Evolutionary conservation across 2,888 invertebrate genomes (phyloP).

Genomic region (Alviniconcha strummeri): DNA sequence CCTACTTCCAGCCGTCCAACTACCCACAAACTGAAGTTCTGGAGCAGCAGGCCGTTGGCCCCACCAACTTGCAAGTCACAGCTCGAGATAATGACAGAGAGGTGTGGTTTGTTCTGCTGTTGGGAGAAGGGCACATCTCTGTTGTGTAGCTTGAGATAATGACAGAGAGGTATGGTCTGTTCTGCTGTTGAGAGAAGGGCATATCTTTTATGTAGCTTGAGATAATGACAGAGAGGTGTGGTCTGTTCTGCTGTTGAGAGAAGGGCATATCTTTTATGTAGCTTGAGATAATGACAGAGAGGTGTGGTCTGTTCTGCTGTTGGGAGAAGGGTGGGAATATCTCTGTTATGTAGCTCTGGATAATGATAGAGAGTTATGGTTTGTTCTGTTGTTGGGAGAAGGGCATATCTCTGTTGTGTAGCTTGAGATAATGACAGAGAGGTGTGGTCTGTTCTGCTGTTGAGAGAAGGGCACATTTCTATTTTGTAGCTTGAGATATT

Average conservation of each 20-base stretch:
- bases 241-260: too few species aligned
- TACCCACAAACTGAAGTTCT: slow-evolving; percentile 25
- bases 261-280: not conserved
- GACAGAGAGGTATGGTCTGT: too few species aligned
- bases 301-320: too few species aligned
- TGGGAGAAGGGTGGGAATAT: too few species aligned
- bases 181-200: too few species aligned
- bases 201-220: not conserved
- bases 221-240: too few species aligned
- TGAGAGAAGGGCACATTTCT: not conserved
- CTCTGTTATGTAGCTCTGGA: not conserved
- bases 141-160: not conserved
- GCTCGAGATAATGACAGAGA: slow-evolving; percentile 55
- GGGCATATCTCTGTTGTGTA: too few species aligned
- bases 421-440: slow-evolving; percentile 54
- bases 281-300: too few species aligned
- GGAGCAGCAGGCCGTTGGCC: slow-evolving; percentile 43
- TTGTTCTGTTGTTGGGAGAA: too few species aligned
- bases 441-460: slow-evolving; percentile 37
- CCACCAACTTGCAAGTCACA: slow-evolving; percentile 43
- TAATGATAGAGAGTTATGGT: too few species aligned
- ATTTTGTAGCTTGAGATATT: too few species aligned
- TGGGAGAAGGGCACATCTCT: not conserved
- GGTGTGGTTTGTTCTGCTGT: slow-evolving; percentile 37
- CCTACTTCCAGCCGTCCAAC: slow-evolving; percentile 27